A percentile compares a stretch with the other conserved stretches of the same genome.
Evolutionary conservation across 2,113 vertebrate genomes (phyloP).

Genomic region (Vombatus ursinus): DNA sequence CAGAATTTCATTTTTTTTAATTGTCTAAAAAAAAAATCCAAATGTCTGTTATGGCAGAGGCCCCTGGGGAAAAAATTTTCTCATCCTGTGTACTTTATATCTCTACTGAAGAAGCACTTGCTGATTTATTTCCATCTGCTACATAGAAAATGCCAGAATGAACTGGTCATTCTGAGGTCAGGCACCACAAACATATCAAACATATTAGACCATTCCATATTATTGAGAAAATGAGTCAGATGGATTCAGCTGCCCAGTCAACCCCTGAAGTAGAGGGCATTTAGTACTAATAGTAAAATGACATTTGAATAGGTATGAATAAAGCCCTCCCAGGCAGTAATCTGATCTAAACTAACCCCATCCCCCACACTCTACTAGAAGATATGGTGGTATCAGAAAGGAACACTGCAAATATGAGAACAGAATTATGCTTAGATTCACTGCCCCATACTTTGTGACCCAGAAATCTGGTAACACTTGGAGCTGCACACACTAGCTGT

Average conservation of each 20-base stretch:
- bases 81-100: neutral
- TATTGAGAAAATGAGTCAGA: neutral
- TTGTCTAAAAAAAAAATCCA: neutral
- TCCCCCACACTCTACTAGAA: neutral
- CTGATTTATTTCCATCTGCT: neutral
- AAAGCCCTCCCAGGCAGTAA: neutral
- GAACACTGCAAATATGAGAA: rapidly evolving
- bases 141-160: neutral
- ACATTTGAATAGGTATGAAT: neutral
- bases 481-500: neutral
- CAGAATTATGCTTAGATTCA: neutral
- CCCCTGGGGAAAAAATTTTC: neutral
- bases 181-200: neutral
- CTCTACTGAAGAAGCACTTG: neutral
- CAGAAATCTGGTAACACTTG: neutral
- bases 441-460: neutral
- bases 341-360: neutral
- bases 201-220: neutral
- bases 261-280: neutral
- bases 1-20: neutral
- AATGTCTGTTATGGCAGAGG: neutral
- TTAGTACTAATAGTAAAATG: neutral
- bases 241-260: neutral
- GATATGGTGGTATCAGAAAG: neutral
- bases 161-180: neutral